Evolutionary conservation across 37 sponge, comb jelly and placozoan genomes (phyloP), one percentile per base, ranked within the genome.

Genomic region (Chondrilla cf. caribensis): DNA sequence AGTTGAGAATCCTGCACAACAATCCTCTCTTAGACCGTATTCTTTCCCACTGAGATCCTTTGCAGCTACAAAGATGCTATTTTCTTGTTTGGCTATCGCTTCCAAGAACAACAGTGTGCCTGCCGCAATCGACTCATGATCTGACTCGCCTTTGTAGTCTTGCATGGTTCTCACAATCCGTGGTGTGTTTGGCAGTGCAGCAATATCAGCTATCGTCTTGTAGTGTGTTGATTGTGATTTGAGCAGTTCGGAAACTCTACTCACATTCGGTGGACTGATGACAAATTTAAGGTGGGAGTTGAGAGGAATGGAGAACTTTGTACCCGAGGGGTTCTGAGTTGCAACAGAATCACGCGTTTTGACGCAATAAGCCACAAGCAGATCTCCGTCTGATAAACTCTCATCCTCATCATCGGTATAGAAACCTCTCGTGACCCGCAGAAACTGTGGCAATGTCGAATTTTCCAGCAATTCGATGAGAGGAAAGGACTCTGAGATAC

Each of bases 271-370:
- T 38, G 76, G 76, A 39, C 14, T 2, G 24, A 73, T 9, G 2
- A 73, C 76, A 73, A 73, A 73, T 15, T 73, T 73, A 19, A 73
- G 24, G 36, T 19, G 38, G 2, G 76, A 73, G 24, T 73, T 73
- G 8, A 73, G 76, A 39, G 76, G 76, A 40, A 73, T 73, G 76
- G 76, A 37, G 40, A 73, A 73, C 43, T 73, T 32, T 39, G 76
- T 73, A 19, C 44, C 44, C 1, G 24, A 39, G 41, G 76, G 11
- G 11, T 73, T 38, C 6, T 73, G 43, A 36, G 76, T 43, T 37
- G 36, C 24, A 15, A 73, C 76, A 0, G 44, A 73, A 39, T 73
- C 44, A 36, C 76, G 41, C 1, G 43, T 22, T 37, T 73, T 73
- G 18, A 39, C 41, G 25, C 76, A 73, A 15, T 73, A 73, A 3